Evolutionary conservation across 2,888 invertebrate genomes (phyloP), one percentile per base, ranked within the genome.

Genomic region (Xestia ashworthii): DNA sequence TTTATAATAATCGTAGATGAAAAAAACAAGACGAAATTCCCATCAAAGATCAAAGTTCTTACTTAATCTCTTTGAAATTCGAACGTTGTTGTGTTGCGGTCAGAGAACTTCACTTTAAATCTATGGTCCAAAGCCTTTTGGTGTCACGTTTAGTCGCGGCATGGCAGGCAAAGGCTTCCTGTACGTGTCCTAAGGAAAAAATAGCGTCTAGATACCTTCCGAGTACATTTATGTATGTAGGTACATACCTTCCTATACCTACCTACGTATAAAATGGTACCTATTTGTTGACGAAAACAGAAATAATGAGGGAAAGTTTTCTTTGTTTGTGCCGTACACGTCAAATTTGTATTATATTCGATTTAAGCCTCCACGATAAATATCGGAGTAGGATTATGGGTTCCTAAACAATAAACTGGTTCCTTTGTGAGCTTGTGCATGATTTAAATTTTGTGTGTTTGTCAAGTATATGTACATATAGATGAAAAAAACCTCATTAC

Each of bases 301-400:
- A 83, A 83, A 82, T 70, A 80, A 83, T 48, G 38, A 79, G 44
- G 67, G 67, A 71, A 83, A 70, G 25, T 78, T 78, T 79, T 60
- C 32, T 44, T 32, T 53, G 41, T 44, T 78, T 44, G 32, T 69
- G 19, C 6, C 22, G 82, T 14, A 48, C 14, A 22, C 6, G 14
- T 55, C 38, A n/a, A 78, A 38, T 16, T 44, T 41, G 14, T 53
- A 41, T 53, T 46, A 41, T 32, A 25, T 44, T 44, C 9, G 6
- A 50, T 14, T 5, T 60, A 19, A 50, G 62, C 25, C 12, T 55
- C 19, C 48, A 55, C 25, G 25, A 41, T 48, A 8, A 50, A 71
- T 50, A 70, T 44, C 16, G 25, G 4, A 38, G 38, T 19, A 58
- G 6, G 6, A 58, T 9, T 50, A 44, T 14, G 55, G 46, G 32